Percentiles rank a stretch among this genome's conserved stretches.
These are phyloP conservation scores for Lithophane ornitopus DNA, from an alignment of 2,888 invertebrate species.

Conservation along the genomic window DNA sequence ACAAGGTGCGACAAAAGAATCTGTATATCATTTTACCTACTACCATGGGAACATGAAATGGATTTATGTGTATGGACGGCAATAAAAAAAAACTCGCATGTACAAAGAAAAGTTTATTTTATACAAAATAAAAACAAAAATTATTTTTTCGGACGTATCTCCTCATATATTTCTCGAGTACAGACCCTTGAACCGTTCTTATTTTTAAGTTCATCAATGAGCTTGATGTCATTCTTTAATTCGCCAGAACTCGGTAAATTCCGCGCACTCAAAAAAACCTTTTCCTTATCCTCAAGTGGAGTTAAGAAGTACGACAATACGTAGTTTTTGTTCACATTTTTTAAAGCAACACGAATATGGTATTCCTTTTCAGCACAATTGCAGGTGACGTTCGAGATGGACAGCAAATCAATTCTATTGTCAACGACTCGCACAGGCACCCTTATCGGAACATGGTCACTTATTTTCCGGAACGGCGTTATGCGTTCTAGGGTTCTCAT, in stretches of 20 bases:
- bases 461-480: not conserved
- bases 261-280: constrained; percentile 10
- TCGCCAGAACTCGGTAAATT: constrained; percentile 11
- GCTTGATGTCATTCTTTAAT: not conserved
- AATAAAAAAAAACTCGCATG: not conserved
- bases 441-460: not conserved
- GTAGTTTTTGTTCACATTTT: constrained; percentile 33
- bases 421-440: constrained; percentile 13
- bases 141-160: not conserved
- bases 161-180: constrained; percentile 24
- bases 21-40: no score
- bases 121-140: not conserved
- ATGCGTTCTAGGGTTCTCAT: constrained; percentile 4
- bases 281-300: not conserved
- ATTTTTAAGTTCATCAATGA: constrained; percentile 15
- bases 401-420: not conserved
- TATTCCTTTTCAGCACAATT: constrained; percentile 12
- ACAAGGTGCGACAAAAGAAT: not conserved
- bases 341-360: not conserved
- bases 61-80: not conserved
- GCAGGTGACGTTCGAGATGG: constrained; percentile 29
- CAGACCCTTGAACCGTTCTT: constrained; percentile 18
- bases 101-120: not conserved
- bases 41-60: no score
- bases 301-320: not conserved